Conservation (phyloP, 2,888 invertebrate genomes). For the Stegophylla sp. region DNA sequence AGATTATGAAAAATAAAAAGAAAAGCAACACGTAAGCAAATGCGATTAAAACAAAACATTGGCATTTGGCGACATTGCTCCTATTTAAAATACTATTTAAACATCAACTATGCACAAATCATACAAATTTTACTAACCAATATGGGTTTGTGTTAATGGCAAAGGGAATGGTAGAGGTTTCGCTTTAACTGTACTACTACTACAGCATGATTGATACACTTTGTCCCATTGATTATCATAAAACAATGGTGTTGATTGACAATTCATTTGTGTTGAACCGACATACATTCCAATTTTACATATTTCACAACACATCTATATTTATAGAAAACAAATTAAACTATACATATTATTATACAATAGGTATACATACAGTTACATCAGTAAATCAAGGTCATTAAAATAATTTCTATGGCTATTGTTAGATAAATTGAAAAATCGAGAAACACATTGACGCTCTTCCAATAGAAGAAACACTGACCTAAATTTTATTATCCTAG, state of each 20-base stretch:
- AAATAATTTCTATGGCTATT: too few relatives aligned
- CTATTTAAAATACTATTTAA: background rate
- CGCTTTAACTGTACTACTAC: slow-evolving; percentile 64
- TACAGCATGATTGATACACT: slow-evolving; percentile 72
- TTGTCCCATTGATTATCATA: slow-evolving; percentile 70
- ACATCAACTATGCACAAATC: background rate
- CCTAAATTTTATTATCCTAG: too few relatives aligned
- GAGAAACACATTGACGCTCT: too few relatives aligned
- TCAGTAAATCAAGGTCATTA: too few relatives aligned
- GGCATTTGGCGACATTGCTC: background rate
- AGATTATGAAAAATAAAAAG: too few relatives aligned
- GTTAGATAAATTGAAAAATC: too few relatives aligned
- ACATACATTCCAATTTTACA: slow-evolving; percentile 68
- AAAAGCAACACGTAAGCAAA: too few relatives aligned
- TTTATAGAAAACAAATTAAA: background rate
- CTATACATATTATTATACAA: background rate
- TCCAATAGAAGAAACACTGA: too few relatives aligned
- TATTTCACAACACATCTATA: slow-evolving; percentile 71
- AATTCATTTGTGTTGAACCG: slow-evolving; percentile 64
- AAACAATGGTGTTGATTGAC: slow-evolving; percentile 66
- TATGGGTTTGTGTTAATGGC: background rate
- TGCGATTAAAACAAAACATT: too few relatives aligned
- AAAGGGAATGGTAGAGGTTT: background rate
- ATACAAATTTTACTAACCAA: slow-evolving; percentile 12
- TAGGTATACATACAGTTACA: too few relatives aligned